These are phyloP conservation scores for Mythimna impura DNA, from an alignment of 2,888 invertebrate genomes.

Conservation along the genomic window DNA sequence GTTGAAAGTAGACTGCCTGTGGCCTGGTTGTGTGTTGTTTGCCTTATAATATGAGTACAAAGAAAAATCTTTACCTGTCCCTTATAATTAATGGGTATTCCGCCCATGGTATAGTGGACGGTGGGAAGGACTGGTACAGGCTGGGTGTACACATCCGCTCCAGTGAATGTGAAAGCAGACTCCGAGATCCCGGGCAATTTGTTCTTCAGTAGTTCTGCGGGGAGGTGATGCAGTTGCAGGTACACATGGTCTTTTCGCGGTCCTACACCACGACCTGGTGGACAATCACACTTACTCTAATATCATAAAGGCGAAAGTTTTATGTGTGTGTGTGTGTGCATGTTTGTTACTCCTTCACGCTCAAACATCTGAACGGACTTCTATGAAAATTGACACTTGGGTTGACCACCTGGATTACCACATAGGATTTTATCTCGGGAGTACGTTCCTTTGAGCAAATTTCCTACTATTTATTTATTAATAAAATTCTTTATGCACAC, in stretches of 20 bases:
- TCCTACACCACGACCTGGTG: conserved; percentile 95
- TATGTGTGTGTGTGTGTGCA: no score
- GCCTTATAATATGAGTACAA: neutral
- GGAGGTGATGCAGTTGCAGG: conserved; percentile 98
- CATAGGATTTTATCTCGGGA: no score
- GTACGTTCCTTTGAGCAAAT: no score
- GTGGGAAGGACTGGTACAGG: conserved; percentile 99
- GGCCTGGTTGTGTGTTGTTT: neutral
- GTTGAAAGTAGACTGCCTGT: no score
- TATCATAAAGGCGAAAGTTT: no score
- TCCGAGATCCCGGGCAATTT: conserved; percentile 98
- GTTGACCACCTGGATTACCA: no score
- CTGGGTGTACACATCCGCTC: conserved; percentile 98
- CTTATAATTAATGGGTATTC: conserved; percentile 98
- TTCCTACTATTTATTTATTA: no score
- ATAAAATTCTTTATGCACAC: no score
- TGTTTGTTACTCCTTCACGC: no score
- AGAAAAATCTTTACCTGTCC: conserved; percentile 92
- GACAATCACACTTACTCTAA: neutral
- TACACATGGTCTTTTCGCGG: conserved; percentile 98
- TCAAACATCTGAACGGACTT: no score
- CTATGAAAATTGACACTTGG: no score
- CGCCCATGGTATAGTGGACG: conserved; percentile 99
- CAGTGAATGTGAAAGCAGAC: conserved; percentile 99
- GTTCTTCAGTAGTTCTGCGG: conserved; percentile 95